A percentile compares a stretch with the other conserved stretches of the same genome.
phyloP scores from a whole-genome alignment of 2,113 vertebrate species.

The Istiophorus platypterus region DNA sequence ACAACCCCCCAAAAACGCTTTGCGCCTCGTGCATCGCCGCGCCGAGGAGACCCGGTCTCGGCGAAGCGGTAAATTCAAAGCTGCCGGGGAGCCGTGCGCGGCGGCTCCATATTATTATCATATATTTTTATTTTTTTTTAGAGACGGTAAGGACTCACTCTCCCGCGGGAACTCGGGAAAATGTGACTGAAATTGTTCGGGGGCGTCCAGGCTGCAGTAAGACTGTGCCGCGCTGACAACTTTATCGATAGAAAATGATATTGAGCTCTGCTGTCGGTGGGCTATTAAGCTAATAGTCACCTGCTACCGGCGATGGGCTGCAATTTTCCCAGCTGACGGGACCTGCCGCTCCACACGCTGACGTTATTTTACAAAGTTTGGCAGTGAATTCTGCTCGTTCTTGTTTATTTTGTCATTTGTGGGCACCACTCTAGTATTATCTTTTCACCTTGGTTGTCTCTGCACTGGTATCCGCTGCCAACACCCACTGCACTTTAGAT shows the following conservation, averaged over 20 bases:
- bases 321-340: slow-evolving; percentile 6
- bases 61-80: not conserved
- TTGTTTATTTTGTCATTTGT: slow-evolving; percentile 1
- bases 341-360: not conserved
- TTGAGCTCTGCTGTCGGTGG: not conserved
- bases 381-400: not conserved
- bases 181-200: not conserved
- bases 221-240: not conserved
- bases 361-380: not conserved
- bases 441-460: not conserved
- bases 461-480: not conserved
- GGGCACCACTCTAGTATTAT: not conserved
- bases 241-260: not conserved
- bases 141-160: not conserved
- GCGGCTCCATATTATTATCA: not conserved
- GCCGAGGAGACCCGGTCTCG: not conserved
- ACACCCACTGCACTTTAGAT: not conserved
- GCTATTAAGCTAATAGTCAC: not conserved
- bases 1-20: too few relatives aligned
- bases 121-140: too few relatives aligned
- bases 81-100: not conserved
- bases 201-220: not conserved
- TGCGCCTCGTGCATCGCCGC: too few relatives aligned
- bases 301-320: slow-evolving; percentile 8
- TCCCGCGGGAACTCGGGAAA: not conserved